Percentiles rank a stretch among this genome's conserved stretches.
Conservation (phyloP, 2,797 vertebrate genomes). For the Cryptoblepharus egeriae region DNA sequence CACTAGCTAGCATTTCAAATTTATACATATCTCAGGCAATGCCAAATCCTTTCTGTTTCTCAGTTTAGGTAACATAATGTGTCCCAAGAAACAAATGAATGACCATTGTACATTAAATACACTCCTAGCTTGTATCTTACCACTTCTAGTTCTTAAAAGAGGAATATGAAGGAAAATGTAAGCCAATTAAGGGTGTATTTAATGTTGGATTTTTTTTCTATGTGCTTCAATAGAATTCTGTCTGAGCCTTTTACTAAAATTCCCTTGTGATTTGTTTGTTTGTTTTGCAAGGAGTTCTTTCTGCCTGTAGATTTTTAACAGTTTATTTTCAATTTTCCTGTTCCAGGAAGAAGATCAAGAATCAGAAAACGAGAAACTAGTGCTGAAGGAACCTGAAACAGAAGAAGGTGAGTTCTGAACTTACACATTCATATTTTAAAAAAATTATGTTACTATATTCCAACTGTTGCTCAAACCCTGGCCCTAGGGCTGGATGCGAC, state of each 20-base stretch:
- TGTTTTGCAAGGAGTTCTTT: neutral
- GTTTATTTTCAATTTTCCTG: neutral
- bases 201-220: neutral
- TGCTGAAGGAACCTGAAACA: conserved; percentile 66
- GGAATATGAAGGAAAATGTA: neutral
- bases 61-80: neutral
- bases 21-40: neutral
- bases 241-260: neutral
- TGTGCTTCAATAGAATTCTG: neutral
- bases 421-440: too few relatives aligned
- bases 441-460: too few relatives aligned
- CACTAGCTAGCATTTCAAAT: neutral
- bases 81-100: neutral
- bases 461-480: too few relatives aligned
- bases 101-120: neutral
- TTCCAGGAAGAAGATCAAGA: conserved; percentile 74
- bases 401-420: conserved; percentile 70
- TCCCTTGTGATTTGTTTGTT: neutral
- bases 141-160: neutral
- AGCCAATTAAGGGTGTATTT: neutral
- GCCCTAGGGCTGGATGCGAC: too few relatives aligned
- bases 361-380: conserved; percentile 67
- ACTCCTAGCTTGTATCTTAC: neutral
- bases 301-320: neutral
- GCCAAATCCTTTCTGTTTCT: neutral